Evolutionary conservation across 2,113 vertebrate genomes (phyloP).

Genomic region (Hoplias malabaricus): DNA sequence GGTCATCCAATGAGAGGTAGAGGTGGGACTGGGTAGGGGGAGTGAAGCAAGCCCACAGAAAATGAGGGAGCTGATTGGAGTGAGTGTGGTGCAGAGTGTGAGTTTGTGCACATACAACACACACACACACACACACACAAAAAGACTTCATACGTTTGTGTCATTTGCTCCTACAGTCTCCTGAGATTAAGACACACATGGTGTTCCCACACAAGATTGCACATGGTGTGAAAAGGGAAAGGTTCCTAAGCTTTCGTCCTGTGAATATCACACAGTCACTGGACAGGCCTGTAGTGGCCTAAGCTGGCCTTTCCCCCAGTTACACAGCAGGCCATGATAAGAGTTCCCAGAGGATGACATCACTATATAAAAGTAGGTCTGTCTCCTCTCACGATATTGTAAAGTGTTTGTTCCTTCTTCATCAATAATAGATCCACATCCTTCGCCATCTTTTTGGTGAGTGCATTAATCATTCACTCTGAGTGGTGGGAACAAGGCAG

Average conservation of each 20-base stretch:
- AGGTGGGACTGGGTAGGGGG: constrained; percentile 69
- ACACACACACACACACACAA: constrained; percentile 9
- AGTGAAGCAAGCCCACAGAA: constrained; percentile 45
- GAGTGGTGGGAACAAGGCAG: constrained; percentile 18
- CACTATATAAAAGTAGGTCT: constrained; percentile 17
- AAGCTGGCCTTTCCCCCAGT: neutral
- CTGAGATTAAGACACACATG: constrained; percentile 15
- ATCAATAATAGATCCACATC: constrained; percentile 43
- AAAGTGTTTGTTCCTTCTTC: constrained; percentile 2
- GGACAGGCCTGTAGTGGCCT: neutral
- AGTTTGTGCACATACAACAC: constrained; percentile 9
- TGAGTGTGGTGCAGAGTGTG: constrained; percentile 53
- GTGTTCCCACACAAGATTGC: no score
- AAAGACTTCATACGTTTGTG: constrained; percentile 6
- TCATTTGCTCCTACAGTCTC: constrained; percentile 21
- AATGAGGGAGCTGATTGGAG: constrained; percentile 52
- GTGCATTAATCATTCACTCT: constrained; percentile 40
- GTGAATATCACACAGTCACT: neutral
- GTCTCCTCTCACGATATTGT: neutral
- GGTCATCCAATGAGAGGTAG: constrained; percentile 78
- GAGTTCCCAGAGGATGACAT: constrained; percentile 25
- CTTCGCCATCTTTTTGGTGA: neutral
- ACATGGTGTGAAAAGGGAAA: neutral
- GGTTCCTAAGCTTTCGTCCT: neutral
- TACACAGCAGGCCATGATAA: neutral